Percentiles rank a stretch among this genome's conserved stretches.
Evolutionary conservation across 2,797 vertebrate species (phyloP).

Genomic region (Podargus strigoides): DNA sequence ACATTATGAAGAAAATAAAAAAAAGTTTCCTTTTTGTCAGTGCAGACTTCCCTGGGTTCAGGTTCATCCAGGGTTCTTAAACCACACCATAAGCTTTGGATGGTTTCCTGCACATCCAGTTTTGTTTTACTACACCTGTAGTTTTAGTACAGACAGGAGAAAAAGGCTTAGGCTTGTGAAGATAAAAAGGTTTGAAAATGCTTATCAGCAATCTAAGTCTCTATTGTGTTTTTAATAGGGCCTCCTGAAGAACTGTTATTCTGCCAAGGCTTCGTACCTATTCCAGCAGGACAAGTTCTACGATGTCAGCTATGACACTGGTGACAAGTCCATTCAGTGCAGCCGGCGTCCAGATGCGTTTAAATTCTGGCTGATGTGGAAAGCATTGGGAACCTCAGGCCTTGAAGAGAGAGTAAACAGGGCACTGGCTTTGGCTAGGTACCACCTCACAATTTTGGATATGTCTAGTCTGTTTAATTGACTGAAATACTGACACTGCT

Average conservation of each 20-base stretch:
- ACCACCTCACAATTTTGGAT: neutral
- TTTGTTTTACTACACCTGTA: neutral
- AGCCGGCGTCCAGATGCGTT: slow-evolving; percentile 83
- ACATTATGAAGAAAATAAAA: neutral
- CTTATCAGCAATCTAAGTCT: neutral
- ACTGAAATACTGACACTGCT: neutral
- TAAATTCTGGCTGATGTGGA: slow-evolving; percentile 89
- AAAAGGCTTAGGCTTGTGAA: neutral
- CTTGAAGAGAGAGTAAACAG: slow-evolving; percentile 83
- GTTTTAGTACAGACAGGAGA: neutral
- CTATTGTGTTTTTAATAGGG: slow-evolving; percentile 54
- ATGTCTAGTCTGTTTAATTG: neutral
- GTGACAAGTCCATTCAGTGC: slow-evolving; percentile 86
- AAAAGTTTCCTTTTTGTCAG: neutral
- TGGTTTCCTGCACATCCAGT: neutral
- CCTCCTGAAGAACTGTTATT: slow-evolving; percentile 83
- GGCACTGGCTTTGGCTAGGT: slow-evolving; percentile 80
- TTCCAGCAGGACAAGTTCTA: slow-evolving; percentile 91
- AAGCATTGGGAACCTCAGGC: slow-evolving; percentile 79
- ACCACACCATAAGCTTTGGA: neutral
- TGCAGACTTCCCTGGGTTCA: neutral
- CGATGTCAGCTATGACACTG: slow-evolving; percentile 82
- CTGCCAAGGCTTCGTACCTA: slow-evolving; percentile 81
- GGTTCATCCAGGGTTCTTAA: neutral
- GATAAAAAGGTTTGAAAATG: neutral